Conservation (phyloP, 2,797 vertebrate species). For the Arrhamphus sclerolepis region DNA sequence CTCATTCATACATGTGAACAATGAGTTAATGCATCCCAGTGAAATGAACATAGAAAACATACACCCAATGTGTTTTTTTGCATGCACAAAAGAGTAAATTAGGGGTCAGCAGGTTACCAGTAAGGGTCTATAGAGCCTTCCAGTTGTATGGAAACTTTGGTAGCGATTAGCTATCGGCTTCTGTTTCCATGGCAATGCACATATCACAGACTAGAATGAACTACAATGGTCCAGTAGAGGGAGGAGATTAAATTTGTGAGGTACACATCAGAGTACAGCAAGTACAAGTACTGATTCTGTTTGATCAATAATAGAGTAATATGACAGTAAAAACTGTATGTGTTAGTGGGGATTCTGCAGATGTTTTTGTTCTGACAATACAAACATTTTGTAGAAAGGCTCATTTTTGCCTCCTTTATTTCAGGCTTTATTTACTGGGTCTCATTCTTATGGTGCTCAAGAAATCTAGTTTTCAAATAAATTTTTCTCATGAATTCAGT, state of each 20-base stretch:
- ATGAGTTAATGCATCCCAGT: too few relatives aligned
- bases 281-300: conserved; percentile 33
- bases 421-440: not conserved
- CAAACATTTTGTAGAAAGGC: too few relatives aligned
- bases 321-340: conserved; percentile 11
- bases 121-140: conserved; percentile 25
- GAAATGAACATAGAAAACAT: conserved; percentile 10
- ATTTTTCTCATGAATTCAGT: conserved; percentile 14
- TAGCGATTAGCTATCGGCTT: conserved; percentile 47
- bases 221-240: conserved; percentile 9
- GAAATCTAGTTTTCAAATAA: conserved; percentile 10
- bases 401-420: not conserved
- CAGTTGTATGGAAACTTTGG: conserved; percentile 60
- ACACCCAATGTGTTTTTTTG: conserved; percentile 26
- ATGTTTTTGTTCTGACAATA: not conserved
- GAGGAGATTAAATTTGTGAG: conserved; percentile 23
- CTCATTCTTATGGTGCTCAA: not conserved
- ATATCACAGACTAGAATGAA: conserved; percentile 18
- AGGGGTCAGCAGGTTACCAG: conserved; percentile 38
- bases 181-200: conserved; percentile 68
- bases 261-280: conserved; percentile 33
- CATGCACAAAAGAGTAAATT: conserved; percentile 20
- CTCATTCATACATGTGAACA: not conserved
- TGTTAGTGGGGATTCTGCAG: conserved; percentile 2
- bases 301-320: conserved; percentile 48